Conservation (phyloP, 2,888 invertebrate species). For the Micropterix aruncella region DNA sequence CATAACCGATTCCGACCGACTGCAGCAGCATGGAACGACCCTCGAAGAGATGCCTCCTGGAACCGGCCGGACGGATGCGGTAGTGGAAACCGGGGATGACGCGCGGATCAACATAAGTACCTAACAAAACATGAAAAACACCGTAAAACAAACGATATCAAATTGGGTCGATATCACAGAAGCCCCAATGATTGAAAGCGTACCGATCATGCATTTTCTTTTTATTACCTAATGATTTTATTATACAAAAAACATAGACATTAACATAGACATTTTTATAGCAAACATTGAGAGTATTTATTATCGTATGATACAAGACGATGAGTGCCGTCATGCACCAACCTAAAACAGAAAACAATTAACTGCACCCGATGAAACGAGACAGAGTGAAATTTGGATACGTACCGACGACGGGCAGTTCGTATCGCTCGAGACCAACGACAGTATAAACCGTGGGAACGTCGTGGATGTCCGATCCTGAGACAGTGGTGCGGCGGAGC, state of each 20-base stretch:
- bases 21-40: constrained; percentile 47
- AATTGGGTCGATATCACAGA: not conserved
- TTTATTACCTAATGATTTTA: too few relatives aligned
- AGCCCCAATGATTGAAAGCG: not conserved
- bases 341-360: not conserved
- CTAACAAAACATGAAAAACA: too few relatives aligned
- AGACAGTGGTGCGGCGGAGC: constrained; percentile 45
- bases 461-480: constrained; percentile 45
- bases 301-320: too few relatives aligned
- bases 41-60: constrained; percentile 47
- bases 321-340: not conserved
- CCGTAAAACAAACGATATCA: not conserved
- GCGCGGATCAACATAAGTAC: constrained; percentile 58
- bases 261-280: too few relatives aligned
- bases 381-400: too few relatives aligned
- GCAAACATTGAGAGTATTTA: too few relatives aligned
- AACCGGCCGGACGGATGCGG: constrained; percentile 52
- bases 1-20: constrained; percentile 61
- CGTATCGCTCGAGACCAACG: constrained; percentile 49
- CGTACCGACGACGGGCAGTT: constrained; percentile 57
- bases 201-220: too few relatives aligned
- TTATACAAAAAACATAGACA: too few relatives aligned
- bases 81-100: constrained; percentile 62
- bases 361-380: too few relatives aligned
- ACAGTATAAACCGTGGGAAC: constrained; percentile 52